These are phyloP conservation scores for Lucifuga dentata DNA, from an alignment of 2,113 vertebrate species.

Conservation along the genomic window DNA sequence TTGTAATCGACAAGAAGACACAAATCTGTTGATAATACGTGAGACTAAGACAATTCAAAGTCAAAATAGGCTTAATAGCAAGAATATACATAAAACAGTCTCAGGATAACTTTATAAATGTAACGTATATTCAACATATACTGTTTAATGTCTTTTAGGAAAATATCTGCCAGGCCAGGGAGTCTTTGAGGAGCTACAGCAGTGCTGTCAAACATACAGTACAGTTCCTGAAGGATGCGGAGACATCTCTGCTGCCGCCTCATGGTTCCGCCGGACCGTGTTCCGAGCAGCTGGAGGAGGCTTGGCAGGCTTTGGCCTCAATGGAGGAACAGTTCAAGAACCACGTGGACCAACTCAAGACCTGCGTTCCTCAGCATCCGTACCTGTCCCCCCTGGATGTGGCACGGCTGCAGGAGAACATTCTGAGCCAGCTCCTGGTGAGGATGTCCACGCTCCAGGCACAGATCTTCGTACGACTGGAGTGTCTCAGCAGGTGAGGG, in stretches of 20 bases:
- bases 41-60: too few species aligned
- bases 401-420: slow-evolving; percentile 72
- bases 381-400: slow-evolving; percentile 72
- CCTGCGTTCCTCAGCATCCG: slow-evolving; percentile 68
- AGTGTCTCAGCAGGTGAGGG: slow-evolving; percentile 75
- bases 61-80: too few species aligned
- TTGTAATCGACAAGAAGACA: not conserved
- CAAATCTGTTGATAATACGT: too few species aligned
- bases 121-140: not conserved
- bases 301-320: slow-evolving; percentile 43
- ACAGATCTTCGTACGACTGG: slow-evolving; percentile 69
- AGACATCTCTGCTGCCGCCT: slow-evolving; percentile 65
- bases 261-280: slow-evolving; percentile 68
- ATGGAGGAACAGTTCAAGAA: slow-evolving; percentile 82
- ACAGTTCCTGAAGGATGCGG: slow-evolving; percentile 70
- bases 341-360: slow-evolving; percentile 76
- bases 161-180: slow-evolving; percentile 74
- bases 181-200: slow-evolving; percentile 75
- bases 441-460: slow-evolving; percentile 80
- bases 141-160: slow-evolving; percentile 73
- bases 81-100: too few species aligned
- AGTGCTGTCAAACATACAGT: slow-evolving; percentile 65
- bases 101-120: too few species aligned
- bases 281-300: slow-evolving; percentile 54
- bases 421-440: slow-evolving; percentile 80